Percentiles rank a stretch among this genome's conserved stretches.
phyloP scores from a whole-genome alignment of 1,140 invertebrate genomes.

The Sipha flava region DNA sequence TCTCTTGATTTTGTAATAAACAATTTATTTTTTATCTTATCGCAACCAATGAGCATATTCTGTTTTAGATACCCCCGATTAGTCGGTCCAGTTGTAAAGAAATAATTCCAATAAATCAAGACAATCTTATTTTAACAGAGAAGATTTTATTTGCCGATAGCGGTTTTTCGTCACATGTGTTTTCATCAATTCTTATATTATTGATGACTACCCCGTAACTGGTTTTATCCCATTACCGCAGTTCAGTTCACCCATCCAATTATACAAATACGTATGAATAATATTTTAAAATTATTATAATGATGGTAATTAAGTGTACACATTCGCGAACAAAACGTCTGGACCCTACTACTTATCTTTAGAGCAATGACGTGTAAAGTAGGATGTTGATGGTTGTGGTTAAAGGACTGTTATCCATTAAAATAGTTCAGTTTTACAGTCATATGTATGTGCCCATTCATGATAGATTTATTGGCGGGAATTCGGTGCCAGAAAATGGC shows the following conservation, averaged over 20 bases:
- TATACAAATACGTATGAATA: background rate
- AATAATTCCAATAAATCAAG: constrained; percentile 20
- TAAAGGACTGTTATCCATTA: background rate
- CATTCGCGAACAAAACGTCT: too few species aligned
- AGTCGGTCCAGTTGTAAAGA: background rate
- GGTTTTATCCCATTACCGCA: background rate
- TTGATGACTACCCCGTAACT: background rate
- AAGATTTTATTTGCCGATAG: background rate
- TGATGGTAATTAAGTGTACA: background rate
- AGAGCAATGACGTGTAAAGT: too few species aligned
- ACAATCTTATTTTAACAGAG: background rate
- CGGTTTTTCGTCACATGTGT: constrained; percentile 13
- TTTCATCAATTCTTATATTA: background rate
- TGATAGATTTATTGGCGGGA: constrained; percentile 13
- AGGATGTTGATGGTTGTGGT: background rate
- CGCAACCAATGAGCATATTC: background rate
- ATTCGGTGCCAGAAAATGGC: background rate
- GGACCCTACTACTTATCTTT: too few species aligned
- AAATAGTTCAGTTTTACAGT: background rate
- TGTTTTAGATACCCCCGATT: background rate
- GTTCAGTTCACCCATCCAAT: background rate
- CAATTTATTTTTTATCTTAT: background rate
- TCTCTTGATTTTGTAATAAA: background rate
- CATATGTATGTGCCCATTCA: background rate
- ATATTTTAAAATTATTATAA: background rate